Evolutionary conservation across 2,797 vertebrate species (phyloP).

Genomic region (Sebastes variabilis): DNA sequence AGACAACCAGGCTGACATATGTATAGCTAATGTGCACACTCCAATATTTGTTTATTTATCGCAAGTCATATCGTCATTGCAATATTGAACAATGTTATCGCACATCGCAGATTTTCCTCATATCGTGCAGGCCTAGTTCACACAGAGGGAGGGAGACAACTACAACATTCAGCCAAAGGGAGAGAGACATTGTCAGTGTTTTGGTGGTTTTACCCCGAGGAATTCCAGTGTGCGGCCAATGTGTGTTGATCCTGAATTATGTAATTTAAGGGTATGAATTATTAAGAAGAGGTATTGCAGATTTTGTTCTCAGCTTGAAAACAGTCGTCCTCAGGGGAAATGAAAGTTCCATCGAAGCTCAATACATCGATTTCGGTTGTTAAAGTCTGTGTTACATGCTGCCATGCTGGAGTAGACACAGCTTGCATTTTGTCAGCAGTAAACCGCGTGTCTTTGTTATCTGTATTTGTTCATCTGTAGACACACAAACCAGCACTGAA

Average conservation of each 20-base stretch:
- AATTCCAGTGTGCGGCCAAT: not conserved
- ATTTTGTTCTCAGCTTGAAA: not conserved
- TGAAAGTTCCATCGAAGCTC: not conserved
- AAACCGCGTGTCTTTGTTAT: constrained; percentile 3
- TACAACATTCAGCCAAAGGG: not conserved
- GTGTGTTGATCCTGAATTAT: not conserved
- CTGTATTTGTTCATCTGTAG: constrained; percentile 9
- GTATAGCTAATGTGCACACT: too few relatives aligned
- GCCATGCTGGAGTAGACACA: constrained; percentile 1
- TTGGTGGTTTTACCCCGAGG: not conserved
- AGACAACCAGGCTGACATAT: too few relatives aligned
- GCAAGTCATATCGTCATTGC: too few relatives aligned
- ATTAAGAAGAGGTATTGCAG: not conserved
- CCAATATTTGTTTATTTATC: too few relatives aligned
- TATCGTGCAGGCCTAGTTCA: too few relatives aligned
- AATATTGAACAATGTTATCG: too few relatives aligned
- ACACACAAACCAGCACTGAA: constrained; percentile 7
- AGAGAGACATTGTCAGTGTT: not conserved
- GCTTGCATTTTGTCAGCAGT: not conserved
- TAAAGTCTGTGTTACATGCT: not conserved
- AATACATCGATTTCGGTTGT: not conserved
- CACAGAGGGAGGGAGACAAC: not conserved
- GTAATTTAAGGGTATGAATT: not conserved
- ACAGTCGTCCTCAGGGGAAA: not conserved
- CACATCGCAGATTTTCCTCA: too few relatives aligned